Percentiles rank a stretch among this genome's conserved stretches.
phyloP scores from a whole-genome alignment of 2,113 vertebrate genomes.

The Ondatra zibethicus region DNA sequence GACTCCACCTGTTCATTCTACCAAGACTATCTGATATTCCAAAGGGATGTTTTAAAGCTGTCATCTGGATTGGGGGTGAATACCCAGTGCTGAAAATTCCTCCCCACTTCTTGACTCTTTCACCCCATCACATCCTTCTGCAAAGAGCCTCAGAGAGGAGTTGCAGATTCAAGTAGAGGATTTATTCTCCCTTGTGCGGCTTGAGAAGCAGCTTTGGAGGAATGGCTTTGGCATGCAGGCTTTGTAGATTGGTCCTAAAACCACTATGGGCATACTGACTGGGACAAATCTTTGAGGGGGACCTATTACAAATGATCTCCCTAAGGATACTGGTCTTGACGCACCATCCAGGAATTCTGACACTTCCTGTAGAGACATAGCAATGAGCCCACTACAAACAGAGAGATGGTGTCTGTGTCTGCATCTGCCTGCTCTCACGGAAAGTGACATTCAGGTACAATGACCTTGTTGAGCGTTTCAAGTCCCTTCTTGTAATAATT shows the following conservation, averaged over 20 bases:
- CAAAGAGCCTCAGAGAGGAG: conserved; percentile 25
- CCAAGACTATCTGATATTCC: not conserved
- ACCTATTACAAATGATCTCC: not conserved
- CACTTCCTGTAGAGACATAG: not conserved
- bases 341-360: not conserved
- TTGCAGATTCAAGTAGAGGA: not conserved
- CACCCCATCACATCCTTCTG: not conserved
- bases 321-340: not conserved
- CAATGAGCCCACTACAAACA: not conserved
- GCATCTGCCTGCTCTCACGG: conserved; percentile 43
- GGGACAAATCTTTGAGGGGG: not conserved
- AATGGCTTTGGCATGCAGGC: not conserved
- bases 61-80: not conserved
- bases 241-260: not conserved
- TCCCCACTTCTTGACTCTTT: not conserved
- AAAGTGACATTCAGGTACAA: not conserved
- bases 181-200: not conserved
- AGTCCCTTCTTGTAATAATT: conserved; percentile 38
- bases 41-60: conserved; percentile 38
- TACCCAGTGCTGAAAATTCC: not conserved
- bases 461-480: not conserved
- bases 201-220: conserved; percentile 1
- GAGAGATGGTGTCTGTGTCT: not conserved
- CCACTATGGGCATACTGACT: not conserved
- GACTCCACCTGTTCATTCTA: not conserved